Evolutionary conservation across 1,140 invertebrate species (phyloP).

Genomic region (Brachionus rotundiformis): DNA sequence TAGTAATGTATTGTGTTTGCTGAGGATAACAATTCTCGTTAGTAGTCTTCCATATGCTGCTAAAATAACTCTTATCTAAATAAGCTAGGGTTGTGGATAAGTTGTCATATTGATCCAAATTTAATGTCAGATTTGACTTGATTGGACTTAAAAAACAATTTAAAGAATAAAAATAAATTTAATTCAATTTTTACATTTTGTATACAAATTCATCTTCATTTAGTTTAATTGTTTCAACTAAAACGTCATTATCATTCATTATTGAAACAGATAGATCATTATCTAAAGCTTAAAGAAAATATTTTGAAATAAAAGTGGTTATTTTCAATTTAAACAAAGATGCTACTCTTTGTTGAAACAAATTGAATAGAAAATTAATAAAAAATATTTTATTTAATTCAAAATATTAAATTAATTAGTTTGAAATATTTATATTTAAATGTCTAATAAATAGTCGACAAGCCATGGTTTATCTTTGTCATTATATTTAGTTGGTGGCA

Average conservation of each 20-base stretch:
- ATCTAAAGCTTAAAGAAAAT: background rate
- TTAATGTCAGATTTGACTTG: background rate
- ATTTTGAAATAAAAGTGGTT: too few relatives aligned
- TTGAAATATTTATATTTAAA: too few relatives aligned
- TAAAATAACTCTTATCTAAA: constrained; percentile 32
- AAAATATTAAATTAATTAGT: background rate
- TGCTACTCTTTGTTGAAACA: constrained; percentile 2
- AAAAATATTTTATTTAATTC: background rate
- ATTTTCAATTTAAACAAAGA: too few relatives aligned
- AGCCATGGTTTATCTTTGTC: constrained; percentile 52
- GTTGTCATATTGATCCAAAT: constrained; percentile 36
- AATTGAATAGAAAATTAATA: background rate
- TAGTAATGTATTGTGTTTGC: constrained; percentile 6
- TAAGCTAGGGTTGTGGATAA: background rate
- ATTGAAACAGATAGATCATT: background rate
- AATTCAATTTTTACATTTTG: background rate
- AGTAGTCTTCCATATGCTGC: background rate
- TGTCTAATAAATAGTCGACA: constrained; percentile 24
- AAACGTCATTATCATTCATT: background rate
- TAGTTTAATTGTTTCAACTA: constrained; percentile 14
- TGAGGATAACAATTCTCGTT: background rate
- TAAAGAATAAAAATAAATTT: background rate
- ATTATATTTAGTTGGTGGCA: constrained; percentile 37
- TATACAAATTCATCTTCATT: background rate
- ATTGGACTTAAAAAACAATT: constrained; percentile 6